A percentile compares a stretch with the other conserved stretches of the same genome.
Conservation (phyloP, 2,888 invertebrate genomes). For the Osedax frankpressi region DNA sequence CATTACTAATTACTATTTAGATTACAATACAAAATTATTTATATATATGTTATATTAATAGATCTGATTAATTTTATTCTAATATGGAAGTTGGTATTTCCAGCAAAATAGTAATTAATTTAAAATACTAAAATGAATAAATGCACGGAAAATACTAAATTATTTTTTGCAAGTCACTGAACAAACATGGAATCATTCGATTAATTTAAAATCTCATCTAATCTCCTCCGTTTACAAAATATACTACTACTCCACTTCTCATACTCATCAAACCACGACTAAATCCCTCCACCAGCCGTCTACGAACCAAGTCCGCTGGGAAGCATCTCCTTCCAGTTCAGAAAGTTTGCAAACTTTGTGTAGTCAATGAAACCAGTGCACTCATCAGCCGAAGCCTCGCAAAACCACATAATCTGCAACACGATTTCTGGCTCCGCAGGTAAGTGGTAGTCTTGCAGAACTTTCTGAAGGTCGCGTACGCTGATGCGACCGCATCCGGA, state of each 20-base stretch:
- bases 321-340: constrained; percentile 45
- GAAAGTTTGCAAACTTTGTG: constrained; percentile 43
- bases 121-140: no score
- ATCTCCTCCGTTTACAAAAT: no score
- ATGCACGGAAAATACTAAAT: no score
- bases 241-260: background rate
- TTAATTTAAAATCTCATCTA: no score
- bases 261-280: background rate
- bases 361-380: constrained; percentile 40
- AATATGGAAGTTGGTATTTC: no score
- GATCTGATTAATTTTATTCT: no score
- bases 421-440: constrained; percentile 40
- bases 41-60: no score
- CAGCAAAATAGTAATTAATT: no score
- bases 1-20: no score
- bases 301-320: constrained; percentile 31
- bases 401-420: constrained; percentile 39
- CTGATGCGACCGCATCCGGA: constrained; percentile 34
- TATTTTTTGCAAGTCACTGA: no score
- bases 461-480: constrained; percentile 35
- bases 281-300: background rate
- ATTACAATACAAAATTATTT: no score
- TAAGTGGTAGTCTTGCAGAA: constrained; percentile 38
- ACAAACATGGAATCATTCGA: no score
- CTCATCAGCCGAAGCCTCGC: constrained; percentile 33